Percentiles rank a stretch among this genome's conserved stretches.
Conservation (phyloP, 2,113 vertebrate genomes). For the Lepisosteus oculatus region DNA sequence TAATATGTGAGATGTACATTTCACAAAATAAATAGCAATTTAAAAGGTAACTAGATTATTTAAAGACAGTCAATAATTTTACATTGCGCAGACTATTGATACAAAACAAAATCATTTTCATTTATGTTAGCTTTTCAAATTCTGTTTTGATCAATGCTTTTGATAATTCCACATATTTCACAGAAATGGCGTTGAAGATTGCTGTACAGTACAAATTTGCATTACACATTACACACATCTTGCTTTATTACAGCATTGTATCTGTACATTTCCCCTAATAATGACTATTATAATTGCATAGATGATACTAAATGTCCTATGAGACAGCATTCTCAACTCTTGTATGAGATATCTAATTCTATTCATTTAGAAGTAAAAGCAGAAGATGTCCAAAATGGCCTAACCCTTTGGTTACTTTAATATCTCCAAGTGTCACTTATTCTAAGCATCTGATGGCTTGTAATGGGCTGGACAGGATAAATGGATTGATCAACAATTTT, state of each 20-base stretch:
- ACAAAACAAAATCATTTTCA: too few relatives aligned
- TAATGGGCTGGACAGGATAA: slow-evolving; percentile 35
- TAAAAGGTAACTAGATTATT: too few relatives aligned
- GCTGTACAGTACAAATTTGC: too few relatives aligned
- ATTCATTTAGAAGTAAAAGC: slow-evolving; percentile 48
- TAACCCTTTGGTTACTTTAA: slow-evolving; percentile 35
- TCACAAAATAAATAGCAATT: too few relatives aligned
- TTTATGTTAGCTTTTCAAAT: too few relatives aligned
- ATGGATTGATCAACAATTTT: slow-evolving; percentile 34
- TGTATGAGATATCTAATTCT: slow-evolving; percentile 43
- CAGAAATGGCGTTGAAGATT: too few relatives aligned
- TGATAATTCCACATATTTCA: too few relatives aligned
- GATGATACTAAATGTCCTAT: slow-evolving; percentile 39
- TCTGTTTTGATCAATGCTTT: too few relatives aligned
- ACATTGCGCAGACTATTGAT: too few relatives aligned
- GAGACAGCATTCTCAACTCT: slow-evolving; percentile 29
- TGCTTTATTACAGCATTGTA: slow-evolving; percentile 6
- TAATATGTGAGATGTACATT: too few relatives aligned
- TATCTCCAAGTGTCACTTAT: slow-evolving; percentile 8
- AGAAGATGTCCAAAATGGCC: slow-evolving; percentile 34
- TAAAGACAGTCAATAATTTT: too few relatives aligned
- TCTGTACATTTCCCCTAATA: slow-evolving; percentile 5
- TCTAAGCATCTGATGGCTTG: slow-evolving; percentile 23
- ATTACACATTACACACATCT: too few relatives aligned
- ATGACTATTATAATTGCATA: slow-evolving; percentile 26